A percentile compares a stretch with the other conserved stretches of the same genome.
phyloP scores from a whole-genome alignment of 2,888 invertebrate genomes.

The Drosophila algonquin region DNA sequence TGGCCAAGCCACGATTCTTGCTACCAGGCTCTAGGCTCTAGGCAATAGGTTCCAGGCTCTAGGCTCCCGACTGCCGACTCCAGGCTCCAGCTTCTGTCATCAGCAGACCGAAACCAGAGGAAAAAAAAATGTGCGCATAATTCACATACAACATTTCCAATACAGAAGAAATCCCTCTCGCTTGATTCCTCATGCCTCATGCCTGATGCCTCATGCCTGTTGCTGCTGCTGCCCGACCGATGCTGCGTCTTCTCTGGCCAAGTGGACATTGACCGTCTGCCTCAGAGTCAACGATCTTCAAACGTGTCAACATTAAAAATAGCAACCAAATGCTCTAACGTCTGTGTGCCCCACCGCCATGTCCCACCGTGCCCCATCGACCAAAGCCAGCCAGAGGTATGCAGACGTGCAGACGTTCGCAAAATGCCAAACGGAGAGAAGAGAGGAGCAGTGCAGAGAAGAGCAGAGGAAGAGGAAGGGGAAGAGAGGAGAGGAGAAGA shows the following conservation, averaged over 20 bases:
- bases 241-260: constrained; percentile 49
- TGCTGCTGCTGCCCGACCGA: constrained; percentile 14
- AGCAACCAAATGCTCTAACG: constrained; percentile 70
- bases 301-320: constrained; percentile 79
- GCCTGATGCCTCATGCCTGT: neutral
- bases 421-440: constrained; percentile 73
- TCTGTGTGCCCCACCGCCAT: constrained; percentile 20
- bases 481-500: no score
- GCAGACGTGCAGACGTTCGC: constrained; percentile 78
- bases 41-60: neutral
- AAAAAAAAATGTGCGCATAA: constrained; percentile 57
- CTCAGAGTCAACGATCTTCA: constrained; percentile 76
- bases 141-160: constrained; percentile 52
- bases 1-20: constrained; percentile 45
- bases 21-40: constrained; percentile 3
- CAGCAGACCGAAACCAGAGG: constrained; percentile 55
- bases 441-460: neutral
- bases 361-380: constrained; percentile 40
- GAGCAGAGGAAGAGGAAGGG: no score
- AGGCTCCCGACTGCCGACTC: neutral
- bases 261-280: constrained; percentile 76
- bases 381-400: constrained; percentile 57
- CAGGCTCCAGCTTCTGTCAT: constrained; percentile 17
- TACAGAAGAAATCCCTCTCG: constrained; percentile 12
- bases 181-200: neutral